Percentiles rank a stretch among this genome's conserved stretches.
Conservation (phyloP, 2,113 vertebrate genomes). For the Pterocles gutturalis region DNA sequence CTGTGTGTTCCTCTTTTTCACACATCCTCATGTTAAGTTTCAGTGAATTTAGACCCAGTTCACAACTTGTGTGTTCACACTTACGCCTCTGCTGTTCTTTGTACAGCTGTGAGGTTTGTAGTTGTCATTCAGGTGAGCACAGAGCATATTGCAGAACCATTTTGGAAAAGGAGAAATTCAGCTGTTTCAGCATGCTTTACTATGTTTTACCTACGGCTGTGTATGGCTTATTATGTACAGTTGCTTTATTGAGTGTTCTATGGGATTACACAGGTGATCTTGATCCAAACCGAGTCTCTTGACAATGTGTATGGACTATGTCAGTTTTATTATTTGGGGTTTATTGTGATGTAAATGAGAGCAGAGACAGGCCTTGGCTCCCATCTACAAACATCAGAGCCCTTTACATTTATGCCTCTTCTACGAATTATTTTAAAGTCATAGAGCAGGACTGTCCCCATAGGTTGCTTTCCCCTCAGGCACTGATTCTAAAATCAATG, state of each 20-base stretch:
- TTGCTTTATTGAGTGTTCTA: conserved; percentile 23
- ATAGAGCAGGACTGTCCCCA: not conserved
- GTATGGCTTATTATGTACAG: not conserved
- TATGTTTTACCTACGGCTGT: not conserved
- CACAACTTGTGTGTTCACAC: not conserved
- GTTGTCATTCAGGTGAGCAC: not conserved
- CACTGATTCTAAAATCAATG: not conserved
- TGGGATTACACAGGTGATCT: conserved; percentile 3
- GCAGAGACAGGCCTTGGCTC: conserved; percentile 13
- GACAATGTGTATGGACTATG: not conserved
- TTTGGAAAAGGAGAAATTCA: not conserved
- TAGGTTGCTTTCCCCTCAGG: conserved; percentile 18
- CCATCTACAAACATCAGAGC: conserved; percentile 12
- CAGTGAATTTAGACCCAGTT: not conserved
- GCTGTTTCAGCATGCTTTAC: not conserved
- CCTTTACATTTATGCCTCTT: conserved; percentile 14
- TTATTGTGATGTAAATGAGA: conserved; percentile 39
- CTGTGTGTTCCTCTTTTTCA: not conserved
- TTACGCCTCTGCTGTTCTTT: not conserved
- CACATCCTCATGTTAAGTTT: not conserved
- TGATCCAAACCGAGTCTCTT: not conserved
- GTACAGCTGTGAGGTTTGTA: not conserved
- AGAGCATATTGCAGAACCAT: not conserved
- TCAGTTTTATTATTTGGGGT: conserved; percentile 19
- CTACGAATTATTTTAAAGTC: conserved; percentile 25